phyloP scores from a whole-genome alignment of 2,888 invertebrate species.

The Hypselothyrea guttata region DNA sequence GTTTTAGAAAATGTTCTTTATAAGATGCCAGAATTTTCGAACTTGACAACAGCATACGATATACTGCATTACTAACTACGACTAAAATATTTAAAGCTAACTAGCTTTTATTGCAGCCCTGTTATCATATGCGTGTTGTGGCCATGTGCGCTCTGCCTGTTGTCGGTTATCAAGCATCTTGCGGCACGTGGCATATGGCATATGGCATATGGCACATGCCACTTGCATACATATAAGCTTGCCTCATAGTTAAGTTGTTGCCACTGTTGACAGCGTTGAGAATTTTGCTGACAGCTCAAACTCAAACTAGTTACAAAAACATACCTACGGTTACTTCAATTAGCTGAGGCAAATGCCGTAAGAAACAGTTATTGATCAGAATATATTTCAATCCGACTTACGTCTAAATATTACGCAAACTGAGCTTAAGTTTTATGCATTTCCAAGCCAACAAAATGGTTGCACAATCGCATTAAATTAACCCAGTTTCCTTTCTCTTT shows the following conservation, averaged over 20 bases:
- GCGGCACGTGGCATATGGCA: conserved; percentile 59
- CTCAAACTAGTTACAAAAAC: conserved; percentile 22
- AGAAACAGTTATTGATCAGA: background rate
- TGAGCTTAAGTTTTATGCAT: background rate
- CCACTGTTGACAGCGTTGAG: conserved; percentile 67
- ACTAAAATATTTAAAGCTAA: too few relatives aligned
- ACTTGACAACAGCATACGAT: too few relatives aligned
- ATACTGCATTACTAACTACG: too few relatives aligned
- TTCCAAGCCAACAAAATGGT: conserved; percentile 3
- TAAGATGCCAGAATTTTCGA: too few relatives aligned
- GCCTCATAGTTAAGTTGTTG: conserved; percentile 65
- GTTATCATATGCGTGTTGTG: conserved; percentile 34
- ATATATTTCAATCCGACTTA: too few relatives aligned
- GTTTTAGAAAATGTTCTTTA: too few relatives aligned
- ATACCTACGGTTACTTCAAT: conserved; percentile 27
- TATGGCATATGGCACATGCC: conserved; percentile 63
- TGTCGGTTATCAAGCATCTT: conserved; percentile 44
- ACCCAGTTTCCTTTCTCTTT: conserved; percentile 26
- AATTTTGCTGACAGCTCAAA: conserved; percentile 65
- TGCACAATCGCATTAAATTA: conserved; percentile 18
- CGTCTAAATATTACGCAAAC: too few relatives aligned
- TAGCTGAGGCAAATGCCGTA: conserved; percentile 11
- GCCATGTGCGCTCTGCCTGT: background rate
- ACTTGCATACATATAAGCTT: conserved; percentile 23
- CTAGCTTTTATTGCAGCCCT: conserved; percentile 29